phyloP scores from a whole-genome alignment of 2,113 vertebrate species.

The Eolophus roseicapilla region DNA sequence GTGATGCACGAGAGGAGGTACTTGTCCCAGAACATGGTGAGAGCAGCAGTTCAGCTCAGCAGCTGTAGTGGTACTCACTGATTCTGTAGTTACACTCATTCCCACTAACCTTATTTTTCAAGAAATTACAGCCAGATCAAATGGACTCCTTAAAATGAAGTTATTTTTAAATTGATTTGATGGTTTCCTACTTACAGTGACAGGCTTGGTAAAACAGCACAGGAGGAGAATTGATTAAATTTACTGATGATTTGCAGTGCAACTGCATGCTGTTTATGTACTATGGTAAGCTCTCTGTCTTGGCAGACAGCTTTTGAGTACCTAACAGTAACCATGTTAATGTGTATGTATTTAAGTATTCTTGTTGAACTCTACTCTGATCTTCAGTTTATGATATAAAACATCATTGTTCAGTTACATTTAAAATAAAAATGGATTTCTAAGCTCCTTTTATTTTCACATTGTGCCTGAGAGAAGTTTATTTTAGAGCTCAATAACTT shows the following conservation, averaged over 20 bases:
- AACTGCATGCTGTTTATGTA: neutral
- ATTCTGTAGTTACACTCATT: neutral
- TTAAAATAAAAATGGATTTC: neutral
- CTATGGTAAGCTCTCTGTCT: neutral
- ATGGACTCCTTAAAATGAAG: neutral
- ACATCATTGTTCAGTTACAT: neutral
- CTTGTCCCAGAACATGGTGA: neutral
- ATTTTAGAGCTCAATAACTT: neutral
- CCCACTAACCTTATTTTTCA: neutral
- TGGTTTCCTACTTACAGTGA: neutral
- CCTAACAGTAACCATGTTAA: neutral
- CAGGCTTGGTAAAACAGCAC: neutral
- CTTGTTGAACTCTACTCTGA: neutral
- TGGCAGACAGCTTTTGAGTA: neutral
- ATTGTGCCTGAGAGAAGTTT: neutral
- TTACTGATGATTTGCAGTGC: neutral
- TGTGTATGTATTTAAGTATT: neutral
- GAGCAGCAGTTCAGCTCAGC: neutral
- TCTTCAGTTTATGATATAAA: neutral
- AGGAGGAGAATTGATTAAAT: neutral
- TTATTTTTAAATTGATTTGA: slow-evolving; percentile 6
- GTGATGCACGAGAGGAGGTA: neutral
- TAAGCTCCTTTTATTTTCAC: neutral
- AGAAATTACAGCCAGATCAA: slow-evolving; percentile 9
- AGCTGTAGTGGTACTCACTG: neutral